Evolutionary conservation across 2,797 vertebrate species (phyloP).

Genomic region (Lemur catta): DNA sequence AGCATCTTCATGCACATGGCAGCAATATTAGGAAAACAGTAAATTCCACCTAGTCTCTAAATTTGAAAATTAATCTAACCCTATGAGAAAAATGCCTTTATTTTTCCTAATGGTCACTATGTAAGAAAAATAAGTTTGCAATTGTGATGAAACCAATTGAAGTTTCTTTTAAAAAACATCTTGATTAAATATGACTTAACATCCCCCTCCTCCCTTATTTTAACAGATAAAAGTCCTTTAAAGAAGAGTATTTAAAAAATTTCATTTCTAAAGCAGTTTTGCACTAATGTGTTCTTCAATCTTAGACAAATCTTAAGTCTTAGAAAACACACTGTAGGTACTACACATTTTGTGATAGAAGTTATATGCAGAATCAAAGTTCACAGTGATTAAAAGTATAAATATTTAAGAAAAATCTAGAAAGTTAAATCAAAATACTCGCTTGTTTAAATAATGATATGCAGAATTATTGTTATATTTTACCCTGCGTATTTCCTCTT

Average conservation of each 20-base stretch:
- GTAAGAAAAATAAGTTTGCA: neutral
- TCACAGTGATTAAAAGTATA: neutral
- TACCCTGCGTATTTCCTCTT: neutral
- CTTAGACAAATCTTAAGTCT: neutral
- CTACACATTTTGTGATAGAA: neutral
- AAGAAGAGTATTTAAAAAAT: neutral
- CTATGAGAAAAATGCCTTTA: conserved; percentile 24
- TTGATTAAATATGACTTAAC: neutral
- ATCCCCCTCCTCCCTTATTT: accelerated
- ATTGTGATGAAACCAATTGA: neutral
- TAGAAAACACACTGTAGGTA: neutral
- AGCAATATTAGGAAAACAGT: conserved; percentile 50
- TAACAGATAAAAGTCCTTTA: neutral
- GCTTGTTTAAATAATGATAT: neutral
- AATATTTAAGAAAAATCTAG: neutral
- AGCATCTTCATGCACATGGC: conserved; percentile 43
- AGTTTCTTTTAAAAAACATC: neutral
- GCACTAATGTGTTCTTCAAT: neutral
- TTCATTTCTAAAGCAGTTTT: neutral
- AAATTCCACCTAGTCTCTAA: conserved; percentile 70
- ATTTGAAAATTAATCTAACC: conserved; percentile 63
- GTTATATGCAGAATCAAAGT: neutral
- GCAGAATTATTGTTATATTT: neutral
- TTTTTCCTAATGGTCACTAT: neutral
- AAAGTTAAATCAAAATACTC: neutral